Evolutionary conservation across 2,113 vertebrate genomes (phyloP), one percentile per base, ranked within the genome.

Genomic region (Poeciliopsis occidentalis): DNA sequence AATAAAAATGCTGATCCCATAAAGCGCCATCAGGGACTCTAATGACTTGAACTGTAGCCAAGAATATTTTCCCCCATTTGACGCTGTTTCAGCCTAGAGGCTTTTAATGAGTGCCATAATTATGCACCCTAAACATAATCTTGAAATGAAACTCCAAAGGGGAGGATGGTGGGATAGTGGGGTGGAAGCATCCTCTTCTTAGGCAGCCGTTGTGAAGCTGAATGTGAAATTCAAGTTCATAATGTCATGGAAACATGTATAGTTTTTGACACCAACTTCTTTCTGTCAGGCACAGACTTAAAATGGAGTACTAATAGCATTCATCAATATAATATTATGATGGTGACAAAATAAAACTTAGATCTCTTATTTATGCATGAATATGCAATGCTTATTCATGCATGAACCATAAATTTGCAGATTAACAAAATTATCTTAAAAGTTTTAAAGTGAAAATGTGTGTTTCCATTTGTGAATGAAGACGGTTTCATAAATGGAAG

Each of bases 101-200:
- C 83, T 83, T 92, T 91, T 93, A 93, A 93, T 89, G 88, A 92
- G 87, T 88, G 81, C 85, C 83, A 84, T 88, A 90, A 93, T 94
- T 92, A 91, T 89, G 90, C 78, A 78, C 84, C 85, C 80, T 80
- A 89, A 94, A 93, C 91, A 91, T 89, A 85, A 89, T 91, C 87
- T 91, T 90, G 67, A 89, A 92, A 90, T 88, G 82, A 93, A 85
- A 86, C 80, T 83, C 83, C 84, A 71, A 79, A 86, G 62, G 67
- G 69, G 67, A 47, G 39, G 64, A 17, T 22, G 13, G 44, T 29
- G 71, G 39, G 54, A 2, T 22, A 54, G 51, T 29, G 41, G 27
- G 62, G 64, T 62, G 31, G 64, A 47, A 67, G 63, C 69, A 63
- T 68, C 19, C 57, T 73, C 29, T 76, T 78, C 24, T 66, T 54